Evolutionary conservation across 1,140 invertebrate genomes (phyloP).

Genomic region (Sipha flava): DNA sequence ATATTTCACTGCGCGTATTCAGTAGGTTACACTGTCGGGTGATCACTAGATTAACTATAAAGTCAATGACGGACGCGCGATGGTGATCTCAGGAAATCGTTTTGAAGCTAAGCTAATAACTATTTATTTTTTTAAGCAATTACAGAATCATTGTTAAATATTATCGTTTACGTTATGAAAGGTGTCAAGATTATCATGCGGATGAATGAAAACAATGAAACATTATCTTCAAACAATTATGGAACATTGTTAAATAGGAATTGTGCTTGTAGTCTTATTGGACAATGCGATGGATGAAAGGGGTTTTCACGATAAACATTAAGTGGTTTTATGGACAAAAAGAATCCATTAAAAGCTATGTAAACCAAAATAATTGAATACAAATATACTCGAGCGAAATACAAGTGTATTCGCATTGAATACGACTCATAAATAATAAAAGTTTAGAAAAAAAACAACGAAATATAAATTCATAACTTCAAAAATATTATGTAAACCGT

Average conservation of each 20-base stretch:
- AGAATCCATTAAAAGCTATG: background rate
- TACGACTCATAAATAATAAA: too few relatives aligned
- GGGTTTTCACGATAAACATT: background rate
- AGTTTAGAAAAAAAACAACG: too few relatives aligned
- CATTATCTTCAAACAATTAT: conserved; percentile 5
- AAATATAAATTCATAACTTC: too few relatives aligned
- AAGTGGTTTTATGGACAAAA: background rate
- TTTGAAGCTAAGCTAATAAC: background rate
- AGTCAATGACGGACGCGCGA: background rate
- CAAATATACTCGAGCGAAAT: too few relatives aligned
- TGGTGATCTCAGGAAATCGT: background rate
- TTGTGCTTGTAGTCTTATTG: background rate
- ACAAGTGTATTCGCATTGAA: too few relatives aligned
- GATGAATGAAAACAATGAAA: conserved; percentile 4
- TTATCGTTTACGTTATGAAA: background rate
- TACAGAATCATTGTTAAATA: background rate
- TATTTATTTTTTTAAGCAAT: background rate
- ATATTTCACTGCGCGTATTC: too few relatives aligned
- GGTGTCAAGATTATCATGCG: background rate
- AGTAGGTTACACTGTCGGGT: too few relatives aligned
- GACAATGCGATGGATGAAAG: background rate
- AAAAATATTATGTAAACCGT: too few relatives aligned
- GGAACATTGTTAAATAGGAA: background rate
- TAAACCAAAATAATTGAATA: too few relatives aligned
- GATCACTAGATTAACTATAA: background rate